These are phyloP conservation scores for Cacoxenus indagator DNA, from an alignment of 2,888 invertebrate species.

Conservation along the genomic window DNA sequence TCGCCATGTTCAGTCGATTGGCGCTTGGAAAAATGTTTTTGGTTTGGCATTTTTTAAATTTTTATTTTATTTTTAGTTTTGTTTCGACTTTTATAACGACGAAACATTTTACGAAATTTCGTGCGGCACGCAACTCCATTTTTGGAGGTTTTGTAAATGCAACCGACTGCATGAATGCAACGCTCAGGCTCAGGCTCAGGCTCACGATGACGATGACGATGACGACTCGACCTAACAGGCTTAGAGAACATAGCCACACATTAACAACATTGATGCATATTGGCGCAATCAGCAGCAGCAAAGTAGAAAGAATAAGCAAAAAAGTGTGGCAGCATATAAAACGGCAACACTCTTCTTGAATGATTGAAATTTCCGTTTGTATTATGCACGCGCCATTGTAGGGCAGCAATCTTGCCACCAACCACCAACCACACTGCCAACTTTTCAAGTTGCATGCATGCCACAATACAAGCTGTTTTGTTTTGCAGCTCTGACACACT, in stretches of 20 bases:
- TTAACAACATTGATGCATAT: not conserved
- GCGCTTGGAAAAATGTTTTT: too few relatives aligned
- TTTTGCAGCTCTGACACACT: not conserved
- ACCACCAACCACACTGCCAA: not conserved
- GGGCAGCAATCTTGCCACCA: not conserved
- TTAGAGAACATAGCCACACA: not conserved
- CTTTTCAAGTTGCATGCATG: too few relatives aligned
- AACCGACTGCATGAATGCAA: not conserved
- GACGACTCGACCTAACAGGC: not conserved
- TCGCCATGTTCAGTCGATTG: too few relatives aligned
- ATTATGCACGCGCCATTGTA: constrained; percentile 5
- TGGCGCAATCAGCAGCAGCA: not conserved
- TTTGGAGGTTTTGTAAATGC: not conserved
- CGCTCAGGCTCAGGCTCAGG: too few relatives aligned
- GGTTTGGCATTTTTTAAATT: too few relatives aligned
- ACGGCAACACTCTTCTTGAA: constrained; percentile 10
- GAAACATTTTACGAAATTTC: constrained; percentile 8
- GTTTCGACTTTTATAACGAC: not conserved
- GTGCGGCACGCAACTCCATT: constrained; percentile 1
- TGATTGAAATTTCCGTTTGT: constrained; percentile 40
- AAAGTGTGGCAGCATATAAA: not conserved
- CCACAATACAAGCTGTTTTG: not conserved
- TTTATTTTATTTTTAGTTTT: not conserved
- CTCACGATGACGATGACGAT: not conserved
- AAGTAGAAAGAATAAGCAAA: not conserved